Percentiles rank a stretch among this genome's conserved stretches.
Conservation (phyloP, 2,113 vertebrate species). For the Erythrocercus mccallii region DNA sequence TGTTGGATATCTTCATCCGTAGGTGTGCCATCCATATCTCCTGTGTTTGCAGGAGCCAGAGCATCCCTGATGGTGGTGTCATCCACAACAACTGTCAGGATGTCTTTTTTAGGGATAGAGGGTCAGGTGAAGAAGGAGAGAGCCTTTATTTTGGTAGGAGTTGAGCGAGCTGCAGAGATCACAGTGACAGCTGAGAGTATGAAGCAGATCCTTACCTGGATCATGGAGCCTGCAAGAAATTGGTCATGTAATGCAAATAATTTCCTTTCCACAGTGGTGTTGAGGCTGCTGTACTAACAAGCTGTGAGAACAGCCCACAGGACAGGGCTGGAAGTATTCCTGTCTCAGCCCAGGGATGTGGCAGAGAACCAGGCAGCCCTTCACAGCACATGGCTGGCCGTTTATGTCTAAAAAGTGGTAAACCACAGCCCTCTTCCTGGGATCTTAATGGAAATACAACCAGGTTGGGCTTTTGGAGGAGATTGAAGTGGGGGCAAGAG, state of each 20-base stretch:
- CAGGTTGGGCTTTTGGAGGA: not conserved
- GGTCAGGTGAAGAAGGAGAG: not conserved
- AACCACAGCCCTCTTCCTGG: not conserved
- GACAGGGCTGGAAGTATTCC: not conserved
- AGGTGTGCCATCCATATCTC: not conserved
- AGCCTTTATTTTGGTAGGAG: not conserved
- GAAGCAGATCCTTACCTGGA: not conserved
- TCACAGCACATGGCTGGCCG: rapidly evolving
- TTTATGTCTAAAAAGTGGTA: not conserved
- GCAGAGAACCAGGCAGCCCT: not conserved
- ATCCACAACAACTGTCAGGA: not conserved
- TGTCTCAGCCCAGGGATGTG: not conserved
- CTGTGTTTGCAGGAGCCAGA: not conserved
- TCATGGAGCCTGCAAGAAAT: not conserved
- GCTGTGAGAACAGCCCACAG: not conserved
- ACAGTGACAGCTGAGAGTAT: not conserved
- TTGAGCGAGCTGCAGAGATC: not conserved
- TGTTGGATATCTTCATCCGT: not conserved
- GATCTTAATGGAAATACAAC: not conserved
- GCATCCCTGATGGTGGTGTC: not conserved
- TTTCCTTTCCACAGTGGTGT: not conserved
- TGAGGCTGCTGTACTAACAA: not conserved
- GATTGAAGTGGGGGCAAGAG: not conserved
- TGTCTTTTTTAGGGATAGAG: not conserved
- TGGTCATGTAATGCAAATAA: not conserved